Evolutionary conservation across 1,140 invertebrate genomes (phyloP).

Genomic region (Drosophila sproati): DNA sequence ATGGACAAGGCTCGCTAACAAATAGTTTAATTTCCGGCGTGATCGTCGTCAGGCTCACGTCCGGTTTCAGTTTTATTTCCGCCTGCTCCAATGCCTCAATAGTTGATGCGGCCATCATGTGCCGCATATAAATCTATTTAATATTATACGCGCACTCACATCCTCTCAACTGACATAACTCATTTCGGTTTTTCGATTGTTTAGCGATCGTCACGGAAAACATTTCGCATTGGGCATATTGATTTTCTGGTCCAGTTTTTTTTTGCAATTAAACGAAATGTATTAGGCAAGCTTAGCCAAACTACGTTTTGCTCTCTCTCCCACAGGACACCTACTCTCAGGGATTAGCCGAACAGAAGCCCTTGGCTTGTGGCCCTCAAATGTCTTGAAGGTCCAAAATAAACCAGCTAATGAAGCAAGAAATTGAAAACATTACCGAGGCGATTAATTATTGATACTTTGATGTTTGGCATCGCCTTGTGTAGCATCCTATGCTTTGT

Average conservation of each 20-base stretch:
- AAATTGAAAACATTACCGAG: constrained; percentile 82
- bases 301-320: background rate
- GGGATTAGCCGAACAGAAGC: constrained; percentile 57
- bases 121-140: constrained; percentile 57
- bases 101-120: constrained; percentile 40
- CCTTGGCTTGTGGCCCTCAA: constrained; percentile 18
- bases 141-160: constrained; percentile 28
- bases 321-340: constrained; percentile 20
- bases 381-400: constrained; percentile 51
- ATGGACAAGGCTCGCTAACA: constrained; percentile 51
- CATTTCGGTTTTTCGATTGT: constrained; percentile 31
- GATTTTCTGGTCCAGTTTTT: constrained; percentile 33
- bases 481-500: constrained; percentile 35
- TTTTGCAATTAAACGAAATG: constrained; percentile 47
- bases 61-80: constrained; percentile 82
- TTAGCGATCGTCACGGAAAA: constrained; percentile 10
- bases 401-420: constrained; percentile 78
- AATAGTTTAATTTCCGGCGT: constrained; percentile 81
- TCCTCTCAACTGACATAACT: constrained; percentile 43
- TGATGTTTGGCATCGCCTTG: constrained; percentile 53
- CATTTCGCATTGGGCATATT: constrained; percentile 26
- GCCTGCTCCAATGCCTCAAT: constrained; percentile 24
- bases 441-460: constrained; percentile 82
- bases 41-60: constrained; percentile 65
- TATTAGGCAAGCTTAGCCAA: constrained; percentile 66